Evolutionary conservation across 1,140 invertebrate species (phyloP).

Genomic region (Drosophila mauritiana): DNA sequence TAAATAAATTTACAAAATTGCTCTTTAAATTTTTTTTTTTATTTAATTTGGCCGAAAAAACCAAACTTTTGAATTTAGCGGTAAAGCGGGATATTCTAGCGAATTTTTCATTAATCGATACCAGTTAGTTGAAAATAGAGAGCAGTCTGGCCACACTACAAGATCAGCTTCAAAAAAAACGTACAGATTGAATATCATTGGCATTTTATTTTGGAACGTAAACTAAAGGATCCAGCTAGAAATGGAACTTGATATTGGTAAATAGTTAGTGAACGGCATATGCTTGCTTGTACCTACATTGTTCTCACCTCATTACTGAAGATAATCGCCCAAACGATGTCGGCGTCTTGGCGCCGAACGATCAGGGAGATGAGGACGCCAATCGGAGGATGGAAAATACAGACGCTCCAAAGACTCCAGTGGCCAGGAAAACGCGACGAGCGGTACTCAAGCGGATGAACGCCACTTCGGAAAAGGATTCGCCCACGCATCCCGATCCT

Average conservation of each 20-base stretch:
- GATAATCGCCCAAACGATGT: neutral
- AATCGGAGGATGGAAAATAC: neutral
- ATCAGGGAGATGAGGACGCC: constrained; percentile 16
- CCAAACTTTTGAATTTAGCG: neutral
- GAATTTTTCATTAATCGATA: neutral
- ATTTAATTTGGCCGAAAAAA: no score
- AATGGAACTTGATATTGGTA: constrained; percentile 23
- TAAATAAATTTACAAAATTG: constrained; percentile 40
- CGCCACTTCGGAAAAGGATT: constrained; percentile 1
- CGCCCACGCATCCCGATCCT: neutral
- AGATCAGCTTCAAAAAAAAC: constrained; percentile 26
- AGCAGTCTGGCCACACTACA: neutral
- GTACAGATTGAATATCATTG: constrained; percentile 15
- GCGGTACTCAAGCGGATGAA: neutral
- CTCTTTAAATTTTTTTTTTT: neutral
- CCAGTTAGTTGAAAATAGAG: neutral
- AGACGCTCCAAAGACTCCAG: constrained; percentile 19
- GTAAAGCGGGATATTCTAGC: neutral
- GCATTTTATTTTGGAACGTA: constrained; percentile 10
- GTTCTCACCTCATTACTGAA: neutral
- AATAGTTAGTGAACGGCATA: neutral
- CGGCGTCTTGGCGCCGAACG: constrained; percentile 11
- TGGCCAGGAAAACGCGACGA: constrained; percentile 43
- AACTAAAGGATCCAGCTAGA: neutral
- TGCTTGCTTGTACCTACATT: neutral